Base-by-base conservation (phyloP, 1,140 invertebrate species). In the Chionoecetes opilio region DNA sequence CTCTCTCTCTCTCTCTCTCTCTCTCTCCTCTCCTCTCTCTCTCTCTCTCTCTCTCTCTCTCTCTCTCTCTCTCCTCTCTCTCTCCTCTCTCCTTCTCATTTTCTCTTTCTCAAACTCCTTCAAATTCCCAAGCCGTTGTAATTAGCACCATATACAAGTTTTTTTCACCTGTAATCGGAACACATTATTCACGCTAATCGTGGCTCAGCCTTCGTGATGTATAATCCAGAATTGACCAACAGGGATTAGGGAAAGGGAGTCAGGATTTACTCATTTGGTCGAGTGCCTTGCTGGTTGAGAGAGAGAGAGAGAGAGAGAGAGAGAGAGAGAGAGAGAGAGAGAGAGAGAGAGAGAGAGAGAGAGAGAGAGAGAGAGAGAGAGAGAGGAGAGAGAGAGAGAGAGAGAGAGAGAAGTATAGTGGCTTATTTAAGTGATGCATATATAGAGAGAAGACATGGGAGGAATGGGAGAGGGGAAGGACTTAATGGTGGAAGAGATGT, bases 131-230 rank as follows among this genome's bases (percentile, higher is more conserved):
- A 75, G 63, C 21, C 8, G 63, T 5, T 75, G n/a, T 75, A n/a
- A n/a, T 75, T 26, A 75, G n/a, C 63, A n/a, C 63, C 5, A 75
- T 75, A 75, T n/a, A 75, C 21, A 75, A 26, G 14, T 46, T 75
- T 75, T 75, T 75, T 75, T 26, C n/a, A 26, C n/a, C 63, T n/a
- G n/a, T n/a, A 75, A n/a, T 75, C 63, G 63, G 63, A 75, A 75
- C 63, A 75, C n/a, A 75, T 75, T 75, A 75, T n/a, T n/a, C 63
- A 75, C 63, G 63, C 63, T 75, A 75, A 75, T 75, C 63, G 63
- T 1, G 63, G 63, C 63, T 75, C n/a, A 75, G 63, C 5, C 63
- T 75, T 75, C n/a, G 21, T 75, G 21, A 75, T 75, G 21, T 75
- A n/a, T 75, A 75, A 75, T 17, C 63, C 63, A n/a, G 63, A 0